Evolutionary conservation across 2,797 vertebrate genomes (phyloP).

Genomic region (Cynodonichthys magdalenae): DNA sequence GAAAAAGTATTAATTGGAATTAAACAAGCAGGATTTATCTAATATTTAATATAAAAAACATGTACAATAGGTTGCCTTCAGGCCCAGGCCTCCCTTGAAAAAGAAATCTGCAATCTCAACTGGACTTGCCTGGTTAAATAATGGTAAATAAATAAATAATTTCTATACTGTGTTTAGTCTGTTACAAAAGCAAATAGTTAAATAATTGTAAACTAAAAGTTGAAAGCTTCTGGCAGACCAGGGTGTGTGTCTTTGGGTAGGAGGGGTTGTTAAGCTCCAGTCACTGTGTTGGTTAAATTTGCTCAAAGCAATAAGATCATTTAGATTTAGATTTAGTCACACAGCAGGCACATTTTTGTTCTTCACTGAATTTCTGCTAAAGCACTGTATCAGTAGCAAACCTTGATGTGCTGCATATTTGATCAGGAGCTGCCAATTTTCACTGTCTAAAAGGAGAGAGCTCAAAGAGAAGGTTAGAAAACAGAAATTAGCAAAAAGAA

Average conservation of each 20-base stretch:
- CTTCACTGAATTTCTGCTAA: background rate
- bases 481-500: background rate
- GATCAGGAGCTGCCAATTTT: constrained; percentile 16
- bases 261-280: background rate
- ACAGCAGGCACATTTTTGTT: background rate
- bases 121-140: no score
- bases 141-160: no score
- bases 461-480: background rate
- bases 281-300: background rate
- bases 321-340: background rate
- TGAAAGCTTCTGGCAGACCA: constrained; percentile 1
- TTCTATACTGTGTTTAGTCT: constrained; percentile 4
- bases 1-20: background rate
- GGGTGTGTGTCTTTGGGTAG: background rate
- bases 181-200: constrained; percentile 4
- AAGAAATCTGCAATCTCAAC: no score
- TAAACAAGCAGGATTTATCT: constrained; percentile 5
- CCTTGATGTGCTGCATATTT: background rate
- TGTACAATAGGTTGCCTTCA: no score
- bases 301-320: background rate
- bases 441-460: background rate
- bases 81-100: no score
- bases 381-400: background rate
- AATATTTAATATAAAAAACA: no score
- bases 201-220: constrained; percentile 23